Evolutionary conservation across 1,140 invertebrate species (phyloP).

Genomic region (Sycophaga agraensis): DNA sequence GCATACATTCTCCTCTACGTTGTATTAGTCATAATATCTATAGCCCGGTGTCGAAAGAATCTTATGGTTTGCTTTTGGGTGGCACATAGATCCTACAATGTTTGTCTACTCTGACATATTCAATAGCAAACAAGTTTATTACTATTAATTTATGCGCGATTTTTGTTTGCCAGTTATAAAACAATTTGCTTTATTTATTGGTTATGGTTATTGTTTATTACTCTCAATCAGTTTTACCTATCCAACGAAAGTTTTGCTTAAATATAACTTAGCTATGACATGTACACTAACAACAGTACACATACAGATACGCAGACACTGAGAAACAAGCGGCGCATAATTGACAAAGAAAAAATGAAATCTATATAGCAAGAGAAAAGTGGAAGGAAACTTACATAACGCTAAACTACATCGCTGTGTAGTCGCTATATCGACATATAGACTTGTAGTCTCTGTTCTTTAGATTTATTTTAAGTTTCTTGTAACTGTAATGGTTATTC

Average conservation of each 20-base stretch:
- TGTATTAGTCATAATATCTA: not conserved
- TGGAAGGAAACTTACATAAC: constrained; percentile 27
- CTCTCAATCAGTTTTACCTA: not conserved
- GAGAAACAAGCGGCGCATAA: constrained; percentile 4
- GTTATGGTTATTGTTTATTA: not conserved
- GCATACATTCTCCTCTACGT: not conserved
- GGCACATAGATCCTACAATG: no score
- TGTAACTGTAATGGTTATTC: constrained; percentile 44
- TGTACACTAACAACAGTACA: not conserved
- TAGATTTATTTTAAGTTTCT: constrained; percentile 44
- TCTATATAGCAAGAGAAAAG: constrained; percentile 20
- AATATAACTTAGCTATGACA: no score
- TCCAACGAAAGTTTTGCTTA: no score
- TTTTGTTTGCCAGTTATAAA: no score
- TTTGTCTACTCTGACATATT: no score
- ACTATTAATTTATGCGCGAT: not conserved
- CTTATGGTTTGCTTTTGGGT: no score
- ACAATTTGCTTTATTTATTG: no score
- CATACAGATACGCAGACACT: not conserved
- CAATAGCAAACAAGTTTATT: no score
- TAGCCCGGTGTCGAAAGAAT: not conserved
- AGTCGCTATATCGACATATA: constrained; percentile 51
- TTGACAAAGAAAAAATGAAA: constrained; percentile 15
- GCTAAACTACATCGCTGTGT: constrained; percentile 43
- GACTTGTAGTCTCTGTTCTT: constrained; percentile 48